Percentiles rank a stretch among this genome's conserved stretches.
Evolutionary conservation across 2,888 invertebrate species (phyloP).

Genomic region (Epistrophe eligans): DNA sequence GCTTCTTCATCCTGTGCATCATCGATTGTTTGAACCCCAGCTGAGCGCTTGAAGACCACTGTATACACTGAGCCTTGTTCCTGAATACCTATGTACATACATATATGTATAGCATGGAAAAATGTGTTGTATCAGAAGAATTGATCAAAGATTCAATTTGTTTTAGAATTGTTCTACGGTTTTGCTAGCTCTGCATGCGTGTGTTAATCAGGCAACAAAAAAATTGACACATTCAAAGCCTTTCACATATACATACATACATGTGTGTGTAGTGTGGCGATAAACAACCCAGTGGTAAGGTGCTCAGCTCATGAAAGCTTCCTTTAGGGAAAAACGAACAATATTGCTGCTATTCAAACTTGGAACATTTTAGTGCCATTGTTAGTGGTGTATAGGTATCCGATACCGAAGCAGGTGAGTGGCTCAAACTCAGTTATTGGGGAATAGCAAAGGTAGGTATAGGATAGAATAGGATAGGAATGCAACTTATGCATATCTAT

Average conservation of each 20-base stretch:
- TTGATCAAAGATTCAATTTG: slow-evolving; percentile 65
- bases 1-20: not conserved
- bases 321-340: not conserved
- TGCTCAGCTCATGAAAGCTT: not conserved
- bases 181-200: not conserved
- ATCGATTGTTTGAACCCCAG: slow-evolving; percentile 7
- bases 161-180: slow-evolving; percentile 20
- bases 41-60: not conserved
- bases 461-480: not conserved
- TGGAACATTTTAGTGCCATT: slow-evolving; percentile 17
- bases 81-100: too few relatives aligned
- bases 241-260: not conserved
- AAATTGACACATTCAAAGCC: slow-evolving; percentile 17
- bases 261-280: too few relatives aligned
- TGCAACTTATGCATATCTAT: not conserved
- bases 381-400: not conserved
- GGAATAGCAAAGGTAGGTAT: not conserved
- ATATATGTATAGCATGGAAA: not conserved
- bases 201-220: slow-evolving; percentile 39
- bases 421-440: not conserved
- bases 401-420: not conserved
- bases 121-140: slow-evolving; percentile 19
- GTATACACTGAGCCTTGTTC: not conserved
- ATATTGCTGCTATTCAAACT: slow-evolving; percentile 6
- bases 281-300: not conserved